These are phyloP conservation scores for Creontiades dilutus DNA, from an alignment of 2,888 invertebrate genomes.

Conservation along the genomic window DNA sequence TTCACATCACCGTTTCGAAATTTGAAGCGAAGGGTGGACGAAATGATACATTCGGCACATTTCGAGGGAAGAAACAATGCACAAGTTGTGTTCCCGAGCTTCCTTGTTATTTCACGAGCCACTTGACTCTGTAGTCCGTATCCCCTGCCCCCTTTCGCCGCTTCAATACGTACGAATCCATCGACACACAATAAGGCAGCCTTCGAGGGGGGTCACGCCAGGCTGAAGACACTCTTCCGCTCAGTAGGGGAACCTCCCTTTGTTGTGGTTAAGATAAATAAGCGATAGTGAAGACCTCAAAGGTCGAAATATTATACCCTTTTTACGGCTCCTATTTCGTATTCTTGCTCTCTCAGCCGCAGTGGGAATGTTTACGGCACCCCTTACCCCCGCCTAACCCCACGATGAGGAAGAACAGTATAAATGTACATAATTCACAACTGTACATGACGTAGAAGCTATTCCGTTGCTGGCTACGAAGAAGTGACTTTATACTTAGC, in stretches of 20 bases:
- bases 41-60: not conserved
- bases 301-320: constrained; percentile 70
- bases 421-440: constrained; percentile 28
- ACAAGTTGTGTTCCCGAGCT: constrained; percentile 1
- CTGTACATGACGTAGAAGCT: not conserved
- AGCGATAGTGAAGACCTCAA: constrained; percentile 69
- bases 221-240: constrained; percentile 62
- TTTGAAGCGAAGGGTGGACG: no score
- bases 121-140: constrained; percentile 21
- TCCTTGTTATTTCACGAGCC: constrained; percentile 38
- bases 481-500: not conserved
- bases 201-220: constrained; percentile 59
- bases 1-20: no score
- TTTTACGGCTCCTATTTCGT: constrained; percentile 68
- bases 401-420: not conserved
- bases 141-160: not conserved
- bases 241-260: constrained; percentile 4
- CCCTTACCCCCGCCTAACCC: not conserved
- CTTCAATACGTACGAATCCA: constrained; percentile 50
- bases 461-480: not conserved
- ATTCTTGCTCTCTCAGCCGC: constrained; percentile 41
- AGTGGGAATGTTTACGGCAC: not conserved
- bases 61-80: not conserved
- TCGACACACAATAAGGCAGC: constrained; percentile 57
- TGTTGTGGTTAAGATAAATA: constrained; percentile 69